A percentile compares a stretch with the other conserved stretches of the same genome.
Conservation (phyloP, 2,797 vertebrate genomes). For the Mormyrus hasselquistii region DNA sequence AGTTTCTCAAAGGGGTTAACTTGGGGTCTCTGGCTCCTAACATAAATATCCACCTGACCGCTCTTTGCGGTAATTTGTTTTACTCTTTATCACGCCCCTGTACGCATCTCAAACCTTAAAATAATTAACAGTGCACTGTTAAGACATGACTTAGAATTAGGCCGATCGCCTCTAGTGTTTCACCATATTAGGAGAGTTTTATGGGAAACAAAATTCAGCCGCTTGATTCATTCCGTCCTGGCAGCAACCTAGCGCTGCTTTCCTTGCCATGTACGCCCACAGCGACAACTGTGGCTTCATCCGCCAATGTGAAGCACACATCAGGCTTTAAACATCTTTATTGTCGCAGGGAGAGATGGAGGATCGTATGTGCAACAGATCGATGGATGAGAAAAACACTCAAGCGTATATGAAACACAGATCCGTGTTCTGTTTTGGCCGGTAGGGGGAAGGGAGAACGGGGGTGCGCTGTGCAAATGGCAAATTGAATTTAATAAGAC, state of each 20-base stretch:
- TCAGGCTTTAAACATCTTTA: not conserved
- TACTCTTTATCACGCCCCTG: not conserved
- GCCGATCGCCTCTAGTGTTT: not conserved
- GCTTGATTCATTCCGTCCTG: slow-evolving; percentile 16
- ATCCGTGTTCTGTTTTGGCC: not conserved
- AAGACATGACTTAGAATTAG: not conserved
- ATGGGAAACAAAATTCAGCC: not conserved
- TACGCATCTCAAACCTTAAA: not conserved
- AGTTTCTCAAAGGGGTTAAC: not conserved
- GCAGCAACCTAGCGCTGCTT: not conserved
- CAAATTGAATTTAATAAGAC: not conserved
- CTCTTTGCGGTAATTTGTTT: not conserved
- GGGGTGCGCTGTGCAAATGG: not conserved
- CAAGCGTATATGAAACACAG: not conserved
- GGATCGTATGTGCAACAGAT: not conserved
- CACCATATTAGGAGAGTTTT: not conserved
- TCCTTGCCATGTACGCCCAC: not conserved
- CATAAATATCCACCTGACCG: not conserved
- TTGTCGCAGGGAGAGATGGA: not conserved
- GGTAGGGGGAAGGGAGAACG: not conserved
- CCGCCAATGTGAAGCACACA: not conserved
- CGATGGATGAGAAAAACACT: not conserved
- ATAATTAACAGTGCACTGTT: not conserved
- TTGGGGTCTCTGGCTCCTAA: not conserved
- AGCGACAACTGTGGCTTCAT: not conserved